A percentile compares a stretch with the other conserved stretches of the same genome.
These are phyloP conservation scores for Stictocephala bisonia DNA, from an alignment of 2,888 invertebrate genomes.

Conservation along the genomic window DNA sequence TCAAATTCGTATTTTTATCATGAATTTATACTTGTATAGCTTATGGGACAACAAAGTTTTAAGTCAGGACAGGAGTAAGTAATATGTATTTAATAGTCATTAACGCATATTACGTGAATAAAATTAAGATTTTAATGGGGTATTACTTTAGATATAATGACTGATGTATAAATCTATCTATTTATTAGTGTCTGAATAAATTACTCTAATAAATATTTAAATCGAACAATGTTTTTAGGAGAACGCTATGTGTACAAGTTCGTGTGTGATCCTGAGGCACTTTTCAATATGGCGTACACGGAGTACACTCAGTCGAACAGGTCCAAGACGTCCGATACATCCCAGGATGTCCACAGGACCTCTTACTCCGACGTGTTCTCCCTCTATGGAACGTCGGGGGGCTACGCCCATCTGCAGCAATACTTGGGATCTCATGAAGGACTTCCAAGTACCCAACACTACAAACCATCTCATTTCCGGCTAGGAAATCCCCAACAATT, in stretches of 20 bases:
- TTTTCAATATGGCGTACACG: conserved; percentile 75
- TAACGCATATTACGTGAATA: too few species aligned
- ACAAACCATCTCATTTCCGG: neutral
- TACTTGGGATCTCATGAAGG: conserved; percentile 3
- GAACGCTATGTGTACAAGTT: conserved; percentile 97
- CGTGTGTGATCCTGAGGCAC: conserved; percentile 93
- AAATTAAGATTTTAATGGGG: too few species aligned
- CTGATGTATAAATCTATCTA: conserved; percentile 16
- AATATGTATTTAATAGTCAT: too few species aligned
- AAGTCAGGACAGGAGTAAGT: too few species aligned
- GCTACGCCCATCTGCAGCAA: conserved; percentile 43
- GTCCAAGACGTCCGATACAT: conserved; percentile 16
- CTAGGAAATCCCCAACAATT: conserved; percentile 30
- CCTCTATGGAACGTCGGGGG: conserved; percentile 37
- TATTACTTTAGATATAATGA: too few species aligned
- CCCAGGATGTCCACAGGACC: neutral
- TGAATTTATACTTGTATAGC: too few species aligned
- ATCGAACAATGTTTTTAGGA: conserved; percentile 67
- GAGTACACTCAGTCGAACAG: conserved; percentile 33
- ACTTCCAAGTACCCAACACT: neutral
- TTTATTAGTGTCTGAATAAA: neutral
- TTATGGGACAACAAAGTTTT: too few species aligned
- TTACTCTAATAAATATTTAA: neutral
- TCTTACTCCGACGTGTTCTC: conserved; percentile 45
- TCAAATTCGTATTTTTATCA: too few species aligned